Percentiles rank a stretch among this genome's conserved stretches.
Evolutionary conservation across 1,140 invertebrate genomes (phyloP).

Genomic region (Drosophila orena): DNA sequence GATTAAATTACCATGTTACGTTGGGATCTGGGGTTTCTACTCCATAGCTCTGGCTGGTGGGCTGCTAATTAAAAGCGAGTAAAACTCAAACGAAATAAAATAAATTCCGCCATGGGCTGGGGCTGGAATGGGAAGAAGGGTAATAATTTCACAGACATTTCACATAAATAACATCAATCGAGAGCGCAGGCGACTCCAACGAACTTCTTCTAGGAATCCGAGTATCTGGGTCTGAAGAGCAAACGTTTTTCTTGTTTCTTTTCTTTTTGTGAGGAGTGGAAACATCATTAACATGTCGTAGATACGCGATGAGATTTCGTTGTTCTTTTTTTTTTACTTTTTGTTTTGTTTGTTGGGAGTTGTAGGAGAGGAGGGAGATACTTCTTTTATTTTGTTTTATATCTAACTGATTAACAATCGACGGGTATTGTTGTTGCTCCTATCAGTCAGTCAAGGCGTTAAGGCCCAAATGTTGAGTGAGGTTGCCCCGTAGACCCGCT

Average conservation of each 20-base stretch:
- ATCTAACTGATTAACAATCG: slow-evolving; percentile 82
- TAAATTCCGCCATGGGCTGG: slow-evolving; percentile 61
- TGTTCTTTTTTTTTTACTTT: slow-evolving; percentile 41
- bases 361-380: slow-evolving; percentile 44
- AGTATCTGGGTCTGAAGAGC: slow-evolving; percentile 49
- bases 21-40: slow-evolving; percentile 40
- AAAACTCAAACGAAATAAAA: slow-evolving; percentile 79
- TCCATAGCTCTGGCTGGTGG: slow-evolving; percentile 33
- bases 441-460: slow-evolving; percentile 77
- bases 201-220: slow-evolving; percentile 65
- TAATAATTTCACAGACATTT: slow-evolving; percentile 82
- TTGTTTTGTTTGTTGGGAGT: slow-evolving; percentile 10
- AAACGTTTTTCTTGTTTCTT: slow-evolving; percentile 59
- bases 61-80: slow-evolving; percentile 81
- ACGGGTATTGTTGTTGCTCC: slow-evolving; percentile 62
- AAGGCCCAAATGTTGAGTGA: slow-evolving; percentile 70
- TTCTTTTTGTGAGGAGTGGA: slow-evolving; percentile 48
- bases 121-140: slow-evolving; percentile 56
- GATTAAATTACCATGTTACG: slow-evolving; percentile 75
- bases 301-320: slow-evolving; percentile 72
- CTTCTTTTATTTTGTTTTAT: slow-evolving; percentile 75
- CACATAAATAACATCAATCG: slow-evolving; percentile 82
- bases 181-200: slow-evolving; percentile 43
- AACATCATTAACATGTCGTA: slow-evolving; percentile 82
- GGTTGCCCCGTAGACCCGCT: slow-evolving; percentile 68